Evolutionary conservation across 2,888 invertebrate species (phyloP), one percentile per base, ranked within the genome.

Genomic region (Apodemia mormo): DNA sequence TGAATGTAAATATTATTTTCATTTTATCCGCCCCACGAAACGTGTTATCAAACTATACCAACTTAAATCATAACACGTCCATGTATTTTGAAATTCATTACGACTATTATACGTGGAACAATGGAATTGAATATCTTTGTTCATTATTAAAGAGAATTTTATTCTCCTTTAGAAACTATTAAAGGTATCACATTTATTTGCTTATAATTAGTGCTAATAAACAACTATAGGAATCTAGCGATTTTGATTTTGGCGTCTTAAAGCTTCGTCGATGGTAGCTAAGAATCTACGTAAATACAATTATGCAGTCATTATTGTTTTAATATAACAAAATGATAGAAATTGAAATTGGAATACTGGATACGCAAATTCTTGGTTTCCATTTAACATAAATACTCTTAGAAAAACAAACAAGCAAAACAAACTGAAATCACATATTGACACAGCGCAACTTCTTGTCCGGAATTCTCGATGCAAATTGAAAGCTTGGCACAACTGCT

Each of bases 371-470:
- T 37, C 64, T 37, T 64, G 1, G 37, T 37, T 64, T 33, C 14
- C 64, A 54, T 29, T 54, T 54, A 54, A 64, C 37, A 68, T 52
- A 65, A 67, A 61, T 12, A 14, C 33, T 67, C 43, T 56, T 61
- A 30, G 22, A 33, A 8, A 54, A 22, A 37, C 4, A 64, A 14
- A 37, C 37, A 37, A 64, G 4, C 45, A 56, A 65, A 43, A 65
- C n/a, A 70, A 70, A n/a, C 29, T 56, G 22, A 68, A 54, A 94
- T 94, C 93, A 96, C 93, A 97, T 96, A 87, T 97, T 96, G 68
- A 97, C 94, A 83, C 97, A 97, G 82, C 96, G 96, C 76, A 97
- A 84, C 77, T 95, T 96, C 87, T 96, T 96, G 70, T 95, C 95
- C 14, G 96, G 95, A 70, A 97, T 94, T 79, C 96, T 94, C 0